Percentiles rank a stretch among this genome's conserved stretches.
Conservation (phyloP, 2,888 invertebrate species). For the Bombylius major region DNA sequence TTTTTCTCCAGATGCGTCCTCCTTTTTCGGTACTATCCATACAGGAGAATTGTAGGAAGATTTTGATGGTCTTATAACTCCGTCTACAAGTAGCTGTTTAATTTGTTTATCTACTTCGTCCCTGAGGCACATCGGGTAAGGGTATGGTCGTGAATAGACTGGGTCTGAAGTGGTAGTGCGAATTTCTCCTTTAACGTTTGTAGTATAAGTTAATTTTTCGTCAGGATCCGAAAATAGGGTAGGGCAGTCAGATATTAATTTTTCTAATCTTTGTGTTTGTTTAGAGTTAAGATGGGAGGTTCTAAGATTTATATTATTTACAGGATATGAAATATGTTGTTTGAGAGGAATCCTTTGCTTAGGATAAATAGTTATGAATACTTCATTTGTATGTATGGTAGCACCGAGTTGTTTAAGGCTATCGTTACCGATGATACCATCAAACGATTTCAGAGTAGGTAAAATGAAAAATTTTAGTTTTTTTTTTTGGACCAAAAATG, state of each 20-base stretch:
- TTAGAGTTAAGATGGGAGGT: neutral
- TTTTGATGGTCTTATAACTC: constrained; percentile 9
- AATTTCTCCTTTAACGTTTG: constrained; percentile 6
- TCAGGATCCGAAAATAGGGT: constrained; percentile 5
- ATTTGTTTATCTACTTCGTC: constrained; percentile 1
- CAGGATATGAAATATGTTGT: no score
- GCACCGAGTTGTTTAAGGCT: no score
- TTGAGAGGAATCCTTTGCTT: no score
- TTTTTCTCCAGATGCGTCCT: neutral
- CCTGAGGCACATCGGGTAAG: constrained; percentile 1
- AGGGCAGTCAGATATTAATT: neutral
- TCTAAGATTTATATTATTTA: no score
- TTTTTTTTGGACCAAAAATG: no score
- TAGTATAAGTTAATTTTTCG: constrained; percentile 8
- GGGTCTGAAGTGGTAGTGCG: constrained; percentile 5
- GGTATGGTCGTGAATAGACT: constrained; percentile 5
- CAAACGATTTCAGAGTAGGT: no score
- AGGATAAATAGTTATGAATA: no score
- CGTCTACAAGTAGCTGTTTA: constrained; percentile 1
- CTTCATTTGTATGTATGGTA: no score
- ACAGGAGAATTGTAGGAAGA: constrained; percentile 12
- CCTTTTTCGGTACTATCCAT: neutral
- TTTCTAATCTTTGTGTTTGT: neutral
- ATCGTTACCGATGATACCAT: no score
- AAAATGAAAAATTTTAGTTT: no score